Percentiles rank a stretch among this genome's conserved stretches.
Evolutionary conservation across 2,888 invertebrate species (phyloP).

Genomic region (Cheilosia pagana): DNA sequence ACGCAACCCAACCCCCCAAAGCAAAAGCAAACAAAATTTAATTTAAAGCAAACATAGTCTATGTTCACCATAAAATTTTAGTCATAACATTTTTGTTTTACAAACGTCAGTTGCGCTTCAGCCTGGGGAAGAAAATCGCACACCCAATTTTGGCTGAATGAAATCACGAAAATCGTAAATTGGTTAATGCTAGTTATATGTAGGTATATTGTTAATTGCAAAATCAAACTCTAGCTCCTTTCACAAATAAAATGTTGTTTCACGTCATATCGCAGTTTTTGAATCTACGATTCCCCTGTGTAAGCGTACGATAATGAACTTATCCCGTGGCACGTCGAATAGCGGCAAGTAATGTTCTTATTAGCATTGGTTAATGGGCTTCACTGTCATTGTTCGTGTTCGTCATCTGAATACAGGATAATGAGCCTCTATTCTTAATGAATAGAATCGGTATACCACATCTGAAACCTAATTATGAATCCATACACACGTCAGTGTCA

Average conservation of each 20-base stretch:
- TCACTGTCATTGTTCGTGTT: background rate
- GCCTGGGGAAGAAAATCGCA: background rate
- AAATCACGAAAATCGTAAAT: conserved; percentile 30
- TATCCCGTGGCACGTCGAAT: background rate
- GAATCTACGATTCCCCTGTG: background rate
- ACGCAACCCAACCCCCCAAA: background rate
- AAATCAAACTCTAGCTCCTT: conserved; percentile 38
- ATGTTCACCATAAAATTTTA: conserved; percentile 45
- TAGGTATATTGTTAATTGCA: conserved; percentile 42
- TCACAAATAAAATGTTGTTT: background rate
- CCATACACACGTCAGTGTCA: background rate
- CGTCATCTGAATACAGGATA: background rate
- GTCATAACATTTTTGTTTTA: conserved; percentile 28
- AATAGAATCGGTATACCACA: background rate
- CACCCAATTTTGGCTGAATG: background rate
- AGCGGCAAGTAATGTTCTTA: background rate
- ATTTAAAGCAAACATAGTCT: conserved; percentile 53
- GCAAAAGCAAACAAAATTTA: conserved; percentile 51
- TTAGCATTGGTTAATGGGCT: conserved; percentile 10
- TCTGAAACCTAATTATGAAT: background rate
- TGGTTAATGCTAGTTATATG: conserved; percentile 35
- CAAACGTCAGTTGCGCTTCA: background rate
- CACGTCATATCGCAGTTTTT: background rate
- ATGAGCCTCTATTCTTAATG: conserved; percentile 10
- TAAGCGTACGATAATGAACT: background rate